phyloP scores from a whole-genome alignment of 2,888 invertebrate species.

The Nemotelus pantherinus region DNA sequence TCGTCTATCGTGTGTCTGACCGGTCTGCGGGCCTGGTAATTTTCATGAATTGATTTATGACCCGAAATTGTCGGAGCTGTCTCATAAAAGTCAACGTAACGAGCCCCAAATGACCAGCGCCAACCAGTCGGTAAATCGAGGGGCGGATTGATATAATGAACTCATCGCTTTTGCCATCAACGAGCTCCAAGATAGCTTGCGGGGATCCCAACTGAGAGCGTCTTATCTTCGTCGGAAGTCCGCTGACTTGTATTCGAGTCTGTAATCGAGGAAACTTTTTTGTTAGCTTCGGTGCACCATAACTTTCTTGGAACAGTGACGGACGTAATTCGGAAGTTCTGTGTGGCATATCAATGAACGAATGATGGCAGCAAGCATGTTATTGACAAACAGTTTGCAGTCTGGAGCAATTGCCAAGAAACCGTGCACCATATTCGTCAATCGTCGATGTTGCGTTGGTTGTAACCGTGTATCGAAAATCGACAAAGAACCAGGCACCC shows the following conservation, averaged over 20 bases:
- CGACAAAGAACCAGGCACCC: conserved; percentile 40
- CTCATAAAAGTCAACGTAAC: conserved; percentile 50
- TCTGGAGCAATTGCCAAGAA: not conserved
- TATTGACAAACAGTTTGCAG: not conserved
- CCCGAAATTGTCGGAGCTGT: conserved; percentile 52
- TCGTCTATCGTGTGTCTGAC: not conserved
- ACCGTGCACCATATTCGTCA: not conserved
- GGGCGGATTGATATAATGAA: too few species aligned
- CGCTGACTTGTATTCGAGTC: too few species aligned
- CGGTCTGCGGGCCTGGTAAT: conserved; percentile 51
- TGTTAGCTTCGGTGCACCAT: too few species aligned
- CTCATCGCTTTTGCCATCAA: not conserved
- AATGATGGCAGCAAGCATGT: not conserved
- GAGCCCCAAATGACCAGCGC: conserved; percentile 24
- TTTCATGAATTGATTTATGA: conserved; percentile 54
- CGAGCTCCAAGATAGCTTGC: not conserved
- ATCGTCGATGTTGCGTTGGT: not conserved
- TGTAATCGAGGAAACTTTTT: too few species aligned
- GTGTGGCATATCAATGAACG: not conserved
- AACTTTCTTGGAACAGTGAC: too few species aligned
- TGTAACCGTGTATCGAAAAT: conserved; percentile 42
- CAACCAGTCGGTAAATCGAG: conserved; percentile 38
- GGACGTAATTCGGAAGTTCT: too few species aligned
- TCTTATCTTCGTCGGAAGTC: too few species aligned
- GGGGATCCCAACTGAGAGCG: too few species aligned